Base-by-base conservation (phyloP, 2,888 invertebrate species). In the Baronia brevicornis region DNA sequence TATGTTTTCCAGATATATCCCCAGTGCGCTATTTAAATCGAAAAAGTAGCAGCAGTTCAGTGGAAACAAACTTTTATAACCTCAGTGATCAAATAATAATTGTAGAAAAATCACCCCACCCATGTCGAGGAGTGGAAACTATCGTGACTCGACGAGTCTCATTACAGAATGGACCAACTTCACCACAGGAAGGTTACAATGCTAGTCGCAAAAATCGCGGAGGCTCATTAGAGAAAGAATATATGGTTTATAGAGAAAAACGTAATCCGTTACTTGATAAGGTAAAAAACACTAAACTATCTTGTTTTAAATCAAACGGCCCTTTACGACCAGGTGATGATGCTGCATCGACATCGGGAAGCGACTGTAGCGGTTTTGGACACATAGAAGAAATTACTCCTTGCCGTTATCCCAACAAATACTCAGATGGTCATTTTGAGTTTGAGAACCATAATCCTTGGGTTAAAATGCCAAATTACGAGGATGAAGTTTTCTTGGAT, bases 181-280 rank as follows among this genome's bases (percentile, higher is more conserved):
- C 77, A 50, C 77, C 79, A 25, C 82, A 80, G 39, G 86, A 86
- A 50, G 75, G 72, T 46, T 84, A 85, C 53, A 78, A 74, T 46
- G 67, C 82, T 37, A 73, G 84, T 40, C 78, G 79, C 36, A 79
- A 78, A 64, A 70, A 72, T 59, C 75, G 84, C 50, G 77, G 80
- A 30, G 75, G 78, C 41, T 79, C 84, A 44, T 65, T 85, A 43
- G 86, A 87, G 47, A 88, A 88, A 62, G 87, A 88, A 44, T 86
- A 85, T 48, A 84, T 86, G 44, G 85, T 87, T 8, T 84, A 80
- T 41, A 72, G 87, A 46, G 91, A 91, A 67, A 90, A 88, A 59
- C 84, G 89, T 35, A 90, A 90, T 59, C 91, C 91, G 22, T 78
- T 91, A 38, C 79, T 91, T 34, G 90, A 91, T 55, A 87, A 88